These are phyloP conservation scores for Ips typographus DNA, from an alignment of 1,140 invertebrate species.

Conservation along the genomic window DNA sequence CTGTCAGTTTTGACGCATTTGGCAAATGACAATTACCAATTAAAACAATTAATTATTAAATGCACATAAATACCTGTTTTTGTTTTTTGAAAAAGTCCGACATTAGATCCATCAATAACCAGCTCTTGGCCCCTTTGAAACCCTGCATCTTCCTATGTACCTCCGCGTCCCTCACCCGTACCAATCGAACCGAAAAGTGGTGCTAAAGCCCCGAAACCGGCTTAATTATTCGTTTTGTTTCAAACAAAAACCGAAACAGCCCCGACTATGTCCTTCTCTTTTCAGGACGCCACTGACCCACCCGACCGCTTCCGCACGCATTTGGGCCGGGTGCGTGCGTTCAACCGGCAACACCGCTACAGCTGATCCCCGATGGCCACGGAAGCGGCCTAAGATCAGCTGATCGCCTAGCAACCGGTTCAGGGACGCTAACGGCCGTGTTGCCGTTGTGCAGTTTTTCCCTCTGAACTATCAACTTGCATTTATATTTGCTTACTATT, in stretches of 20 bases:
- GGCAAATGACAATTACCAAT: neutral
- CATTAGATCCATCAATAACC: neutral
- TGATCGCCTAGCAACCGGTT: slow-evolving; percentile 33
- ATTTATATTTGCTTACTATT: no score
- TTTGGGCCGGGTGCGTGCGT: neutral
- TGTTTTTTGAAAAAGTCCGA: neutral
- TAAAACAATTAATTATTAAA: neutral
- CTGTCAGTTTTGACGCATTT: neutral
- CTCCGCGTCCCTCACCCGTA: neutral
- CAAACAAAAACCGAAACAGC: slow-evolving; percentile 1
- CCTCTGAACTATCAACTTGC: no score
- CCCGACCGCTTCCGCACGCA: neutral
- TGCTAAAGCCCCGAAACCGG: neutral
- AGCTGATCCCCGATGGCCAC: slow-evolving; percentile 13
- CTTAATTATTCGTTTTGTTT: neutral
- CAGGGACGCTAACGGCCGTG: slow-evolving; percentile 9
- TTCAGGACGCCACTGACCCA: neutral
- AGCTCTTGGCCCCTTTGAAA: neutral
- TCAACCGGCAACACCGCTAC: slow-evolving; percentile 11
- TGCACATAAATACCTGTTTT: neutral
- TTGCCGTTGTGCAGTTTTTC: no score
- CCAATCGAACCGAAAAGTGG: neutral
- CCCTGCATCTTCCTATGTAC: neutral
- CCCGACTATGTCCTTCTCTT: neutral
- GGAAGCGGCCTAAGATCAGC: slow-evolving; percentile 11